Evolutionary conservation across 1,140 invertebrate species (phyloP).

Genomic region (Elymnias hypermnestra): DNA sequence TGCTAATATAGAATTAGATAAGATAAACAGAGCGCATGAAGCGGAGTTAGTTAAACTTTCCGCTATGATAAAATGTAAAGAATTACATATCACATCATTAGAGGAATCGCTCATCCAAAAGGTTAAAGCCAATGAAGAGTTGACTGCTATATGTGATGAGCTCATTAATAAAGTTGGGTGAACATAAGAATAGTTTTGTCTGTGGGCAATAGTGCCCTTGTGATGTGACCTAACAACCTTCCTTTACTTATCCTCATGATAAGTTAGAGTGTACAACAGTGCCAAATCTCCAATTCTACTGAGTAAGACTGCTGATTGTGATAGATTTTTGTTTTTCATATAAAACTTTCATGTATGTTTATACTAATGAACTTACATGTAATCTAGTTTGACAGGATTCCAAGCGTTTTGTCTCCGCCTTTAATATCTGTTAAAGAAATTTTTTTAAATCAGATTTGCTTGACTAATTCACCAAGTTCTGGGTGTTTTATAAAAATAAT

Average conservation of each 20-base stretch:
- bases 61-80: constrained; percentile 85
- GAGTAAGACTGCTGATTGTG: constrained; percentile 30
- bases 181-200: constrained; percentile 32
- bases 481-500: too few species aligned
- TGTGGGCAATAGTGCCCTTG: constrained; percentile 28
- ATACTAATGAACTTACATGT: too few species aligned
- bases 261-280: constrained; percentile 32
- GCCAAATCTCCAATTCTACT: constrained; percentile 30
- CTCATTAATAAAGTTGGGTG: constrained; percentile 79
- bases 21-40: constrained; percentile 78
- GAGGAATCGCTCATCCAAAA: constrained; percentile 84
- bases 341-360: neutral
- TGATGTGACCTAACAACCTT: constrained; percentile 34
- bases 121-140: constrained; percentile 83
- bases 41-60: constrained; percentile 82
- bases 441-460: too few species aligned
- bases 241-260: constrained; percentile 51
- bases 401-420: too few species aligned
- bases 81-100: constrained; percentile 81
- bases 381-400: too few species aligned
- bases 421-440: too few species aligned
- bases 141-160: constrained; percentile 88
- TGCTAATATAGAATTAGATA: constrained; percentile 82
- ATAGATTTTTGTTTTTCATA: constrained; percentile 13
- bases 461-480: too few species aligned